Evolutionary conservation across 53 echinoderm and acorn worm species (phyloP).

Genomic region (Pentamera pediparva): DNA sequence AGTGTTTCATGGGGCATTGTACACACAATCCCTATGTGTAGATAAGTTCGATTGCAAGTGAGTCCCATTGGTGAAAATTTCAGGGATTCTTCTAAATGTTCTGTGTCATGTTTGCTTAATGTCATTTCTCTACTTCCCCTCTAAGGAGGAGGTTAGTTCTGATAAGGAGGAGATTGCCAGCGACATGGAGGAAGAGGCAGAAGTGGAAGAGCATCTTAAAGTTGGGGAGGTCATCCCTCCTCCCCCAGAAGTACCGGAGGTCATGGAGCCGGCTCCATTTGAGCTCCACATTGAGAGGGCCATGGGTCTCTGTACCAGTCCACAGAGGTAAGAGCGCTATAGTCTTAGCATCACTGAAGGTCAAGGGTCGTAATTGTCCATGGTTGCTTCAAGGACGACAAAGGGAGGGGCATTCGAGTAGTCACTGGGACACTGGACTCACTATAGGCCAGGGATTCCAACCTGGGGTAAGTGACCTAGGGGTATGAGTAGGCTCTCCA

Average conservation of each 20-base stretch:
- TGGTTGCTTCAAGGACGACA: neutral
- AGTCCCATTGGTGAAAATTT: no score
- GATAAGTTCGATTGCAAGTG: no score
- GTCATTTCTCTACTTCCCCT: no score
- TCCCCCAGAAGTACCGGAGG: neutral
- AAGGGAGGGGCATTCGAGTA: neutral
- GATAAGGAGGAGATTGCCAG: constrained; percentile 14
- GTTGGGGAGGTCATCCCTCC: neutral
- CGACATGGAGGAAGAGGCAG: constrained; percentile 34
- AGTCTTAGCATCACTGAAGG: neutral
- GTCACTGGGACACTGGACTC: no score
- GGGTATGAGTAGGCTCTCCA: no score
- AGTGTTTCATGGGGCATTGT: no score
- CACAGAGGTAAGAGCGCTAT: constrained; percentile 21
- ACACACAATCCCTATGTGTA: no score
- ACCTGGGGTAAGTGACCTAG: no score
- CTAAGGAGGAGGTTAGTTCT: neutral
- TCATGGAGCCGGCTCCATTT: constrained; percentile 58
- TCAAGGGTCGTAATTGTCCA: neutral
- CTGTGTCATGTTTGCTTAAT: no score
- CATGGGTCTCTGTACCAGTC: constrained; percentile 62
- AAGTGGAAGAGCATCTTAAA: neutral
- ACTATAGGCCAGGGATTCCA: no score
- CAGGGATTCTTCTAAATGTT: no score
- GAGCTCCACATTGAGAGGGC: constrained; percentile 76